Conservation (phyloP, 2,888 invertebrate species). For the Apamea epomidion region DNA sequence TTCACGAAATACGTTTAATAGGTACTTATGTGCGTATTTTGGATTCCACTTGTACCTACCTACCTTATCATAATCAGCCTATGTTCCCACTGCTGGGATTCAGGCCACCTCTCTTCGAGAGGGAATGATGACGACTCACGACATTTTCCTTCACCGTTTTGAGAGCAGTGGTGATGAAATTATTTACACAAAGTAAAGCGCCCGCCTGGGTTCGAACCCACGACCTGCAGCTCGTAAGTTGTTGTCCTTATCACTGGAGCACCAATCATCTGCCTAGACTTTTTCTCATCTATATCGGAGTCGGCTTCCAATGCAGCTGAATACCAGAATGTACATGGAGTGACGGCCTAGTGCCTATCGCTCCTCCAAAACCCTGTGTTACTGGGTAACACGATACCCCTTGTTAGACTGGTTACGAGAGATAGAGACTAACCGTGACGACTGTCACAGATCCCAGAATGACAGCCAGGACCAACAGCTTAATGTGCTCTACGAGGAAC, state of each 20-base stretch:
- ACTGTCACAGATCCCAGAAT: neutral
- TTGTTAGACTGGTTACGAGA: neutral
- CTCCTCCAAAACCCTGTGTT: no score
- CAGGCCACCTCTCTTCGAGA: no score
- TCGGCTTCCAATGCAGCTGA: neutral
- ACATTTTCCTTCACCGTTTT: no score
- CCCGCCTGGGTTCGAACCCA: no score
- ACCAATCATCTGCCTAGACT: neutral
- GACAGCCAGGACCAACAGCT: neutral
- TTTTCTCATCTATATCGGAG: neutral
- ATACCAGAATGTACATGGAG: neutral
- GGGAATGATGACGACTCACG: no score
- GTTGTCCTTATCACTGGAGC: no score
- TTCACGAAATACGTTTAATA: constrained; percentile 3
- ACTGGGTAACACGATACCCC: neutral
- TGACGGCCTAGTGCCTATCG: no score
- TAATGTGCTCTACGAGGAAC: neutral
- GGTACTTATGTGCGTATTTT: constrained; percentile 28
- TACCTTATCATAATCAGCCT: neutral
- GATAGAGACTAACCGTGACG: neutral
- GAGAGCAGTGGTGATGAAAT: no score
- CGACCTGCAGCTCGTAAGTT: no score
- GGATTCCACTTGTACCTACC: neutral
- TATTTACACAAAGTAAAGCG: no score
- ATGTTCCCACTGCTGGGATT: no score